These are phyloP conservation scores for Apus apus DNA, from an alignment of 2,113 vertebrate species.

Conservation along the genomic window DNA sequence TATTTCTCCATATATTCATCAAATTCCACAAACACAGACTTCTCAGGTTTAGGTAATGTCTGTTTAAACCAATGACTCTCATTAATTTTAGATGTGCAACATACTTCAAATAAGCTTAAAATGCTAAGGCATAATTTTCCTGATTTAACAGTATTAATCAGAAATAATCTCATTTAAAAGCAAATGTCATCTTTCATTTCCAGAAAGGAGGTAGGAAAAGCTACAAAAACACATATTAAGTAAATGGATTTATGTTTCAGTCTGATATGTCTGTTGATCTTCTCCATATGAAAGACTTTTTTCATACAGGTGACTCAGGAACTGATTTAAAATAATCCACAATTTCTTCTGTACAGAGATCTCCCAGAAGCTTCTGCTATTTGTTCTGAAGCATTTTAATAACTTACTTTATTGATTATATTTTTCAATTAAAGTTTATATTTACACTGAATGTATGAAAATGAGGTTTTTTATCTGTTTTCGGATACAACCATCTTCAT, in stretches of 20 bases:
- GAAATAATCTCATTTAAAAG: not conserved
- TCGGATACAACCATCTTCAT: not conserved
- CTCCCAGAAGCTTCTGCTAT: not conserved
- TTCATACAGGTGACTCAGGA: not conserved
- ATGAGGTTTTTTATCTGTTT: not conserved
- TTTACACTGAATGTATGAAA: not conserved
- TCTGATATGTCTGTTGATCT: not conserved
- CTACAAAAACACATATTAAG: not conserved
- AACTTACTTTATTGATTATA: not conserved
- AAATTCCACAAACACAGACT: conserved; percentile 50
- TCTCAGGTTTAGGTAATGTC: conserved; percentile 51
- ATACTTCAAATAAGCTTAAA: conserved; percentile 1
- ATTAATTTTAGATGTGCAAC: conserved; percentile 14
- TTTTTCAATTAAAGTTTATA: not conserved
- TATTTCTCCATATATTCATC: conserved; percentile 50
- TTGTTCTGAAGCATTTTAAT: not conserved
- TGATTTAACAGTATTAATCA: not conserved
- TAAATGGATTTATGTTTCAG: not conserved
- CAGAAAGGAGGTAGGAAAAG: not conserved
- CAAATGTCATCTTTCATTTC: not conserved
- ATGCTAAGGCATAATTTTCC: not conserved
- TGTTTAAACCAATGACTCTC: conserved; percentile 9
- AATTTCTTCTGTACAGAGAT: not conserved
- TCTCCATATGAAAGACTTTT: not conserved
- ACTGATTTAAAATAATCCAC: not conserved